Evolutionary conservation across 2,888 invertebrate species (phyloP), one percentile per base, ranked within the genome.

Genomic region (Endomychus coccineus): DNA sequence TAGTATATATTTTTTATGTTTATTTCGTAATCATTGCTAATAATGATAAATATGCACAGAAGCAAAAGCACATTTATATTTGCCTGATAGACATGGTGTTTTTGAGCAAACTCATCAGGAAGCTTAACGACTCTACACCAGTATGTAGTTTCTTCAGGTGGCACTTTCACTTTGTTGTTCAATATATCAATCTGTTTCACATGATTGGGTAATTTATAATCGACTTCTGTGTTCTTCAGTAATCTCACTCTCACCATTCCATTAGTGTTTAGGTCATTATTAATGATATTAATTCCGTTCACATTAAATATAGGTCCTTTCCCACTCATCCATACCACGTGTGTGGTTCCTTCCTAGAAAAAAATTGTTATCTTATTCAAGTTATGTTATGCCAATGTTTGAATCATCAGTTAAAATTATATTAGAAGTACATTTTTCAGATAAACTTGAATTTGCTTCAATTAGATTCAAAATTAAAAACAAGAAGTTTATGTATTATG

Each of bases 111-210:
- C 36, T 73, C 70, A 4, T 77, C 70, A 0, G 92, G 89, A 9
- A 98, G 64, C 55, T 80, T 81, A 32, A 84, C 75, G 3, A 94
- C 77, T 40, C 83, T 82, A 60, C 97, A 98, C 96, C 97, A 98
- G 59, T 98, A 98, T 0, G 95, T 96, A 0, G 98, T 98, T 52
- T 96, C 95, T 7, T 66, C 71, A 2, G 71, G 70, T 0, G 96
- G 96, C 3, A 98, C 81, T 40, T 75, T 67, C 1, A 88, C 75
- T 28, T 76, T 67, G 34, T 79, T 69, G 12, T 79, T 73, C 1
- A 74, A 67, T 14, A 89, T 67, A 38, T 77, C 74, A 16, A 83
- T 62, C 38, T 71, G 64, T 58, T 74, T 73, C 0, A 78, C 69
- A 14, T 73, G 60, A 9, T 63, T 50, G 4, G 66, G 63, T 1